Conservation (phyloP, 2,888 invertebrate genomes). For the Theretra japonica region DNA sequence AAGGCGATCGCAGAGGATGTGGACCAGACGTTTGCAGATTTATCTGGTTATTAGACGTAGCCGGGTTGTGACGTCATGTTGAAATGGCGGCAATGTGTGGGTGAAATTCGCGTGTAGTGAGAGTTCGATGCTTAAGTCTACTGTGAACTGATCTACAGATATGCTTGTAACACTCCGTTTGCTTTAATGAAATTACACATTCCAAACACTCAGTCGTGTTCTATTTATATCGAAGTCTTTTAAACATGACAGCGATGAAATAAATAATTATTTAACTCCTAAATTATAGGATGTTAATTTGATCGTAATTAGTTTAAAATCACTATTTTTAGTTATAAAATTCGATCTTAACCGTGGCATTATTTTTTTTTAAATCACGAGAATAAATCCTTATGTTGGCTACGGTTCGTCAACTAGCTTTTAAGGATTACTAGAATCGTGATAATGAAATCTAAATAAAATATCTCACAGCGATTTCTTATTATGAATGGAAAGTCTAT, state of each 20-base stretch:
- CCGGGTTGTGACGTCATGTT: conserved; percentile 32
- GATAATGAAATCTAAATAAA: background rate
- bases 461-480: background rate
- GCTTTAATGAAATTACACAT: conserved; percentile 10
- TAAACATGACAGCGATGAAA: background rate
- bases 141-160: background rate
- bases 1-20: conserved; percentile 99
- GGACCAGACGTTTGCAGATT: conserved; percentile 98
- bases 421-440: background rate
- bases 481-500: conserved; percentile 2
- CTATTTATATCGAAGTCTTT: background rate
- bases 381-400: background rate
- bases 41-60: conserved; percentile 91
- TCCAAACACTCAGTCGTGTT: conserved; percentile 5
- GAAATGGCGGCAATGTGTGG: conserved; percentile 2
- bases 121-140: conserved; percentile 19
- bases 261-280: background rate
- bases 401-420: background rate
- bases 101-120: conserved; percentile 1
- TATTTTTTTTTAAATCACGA: background rate
- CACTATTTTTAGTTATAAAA: background rate
- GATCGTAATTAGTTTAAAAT: background rate
- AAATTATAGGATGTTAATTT: background rate
- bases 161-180: conserved; percentile 7
- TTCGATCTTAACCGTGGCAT: background rate